These are phyloP conservation scores for Muntiacus muntjak DNA, from an alignment of 2,113 vertebrate genomes.

Conservation along the genomic window DNA sequence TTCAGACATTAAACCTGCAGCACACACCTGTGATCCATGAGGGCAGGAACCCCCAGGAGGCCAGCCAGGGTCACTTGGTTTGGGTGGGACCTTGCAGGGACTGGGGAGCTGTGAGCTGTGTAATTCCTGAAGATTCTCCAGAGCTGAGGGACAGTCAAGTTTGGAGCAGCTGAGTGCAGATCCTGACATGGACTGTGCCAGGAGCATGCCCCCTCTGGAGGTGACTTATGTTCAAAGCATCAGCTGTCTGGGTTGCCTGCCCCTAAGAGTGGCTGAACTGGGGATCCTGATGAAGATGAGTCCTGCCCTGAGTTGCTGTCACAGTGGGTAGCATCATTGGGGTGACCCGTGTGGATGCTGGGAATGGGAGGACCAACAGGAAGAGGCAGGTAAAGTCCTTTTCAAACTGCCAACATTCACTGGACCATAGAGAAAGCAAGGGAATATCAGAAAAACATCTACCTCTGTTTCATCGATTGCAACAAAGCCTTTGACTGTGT, in stretches of 20 bases:
- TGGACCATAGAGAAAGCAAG: neutral
- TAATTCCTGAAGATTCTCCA: neutral
- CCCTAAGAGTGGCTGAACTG: neutral
- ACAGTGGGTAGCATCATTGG: neutral
- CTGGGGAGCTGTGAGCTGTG: neutral
- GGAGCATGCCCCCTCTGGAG: neutral
- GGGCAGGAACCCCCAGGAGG: neutral
- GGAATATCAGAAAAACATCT: neutral
- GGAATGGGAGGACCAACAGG: neutral
- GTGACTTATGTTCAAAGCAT: fast-evolving
- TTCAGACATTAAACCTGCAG: neutral
- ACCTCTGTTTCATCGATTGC: neutral
- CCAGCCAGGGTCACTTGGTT: neutral
- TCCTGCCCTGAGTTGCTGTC: neutral
- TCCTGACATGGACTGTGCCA: neutral
- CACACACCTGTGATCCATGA: neutral
- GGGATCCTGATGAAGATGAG: neutral
- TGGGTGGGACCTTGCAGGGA: neutral
- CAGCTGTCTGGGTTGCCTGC: neutral
- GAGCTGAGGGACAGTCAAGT: neutral
- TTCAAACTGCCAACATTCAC: neutral
- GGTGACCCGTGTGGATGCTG: neutral
- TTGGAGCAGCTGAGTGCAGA: neutral
- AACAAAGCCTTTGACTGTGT: neutral
- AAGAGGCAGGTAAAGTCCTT: neutral